Base-by-base conservation (phyloP, 2,888 invertebrate species). In the Sesia apiformis region DNA sequence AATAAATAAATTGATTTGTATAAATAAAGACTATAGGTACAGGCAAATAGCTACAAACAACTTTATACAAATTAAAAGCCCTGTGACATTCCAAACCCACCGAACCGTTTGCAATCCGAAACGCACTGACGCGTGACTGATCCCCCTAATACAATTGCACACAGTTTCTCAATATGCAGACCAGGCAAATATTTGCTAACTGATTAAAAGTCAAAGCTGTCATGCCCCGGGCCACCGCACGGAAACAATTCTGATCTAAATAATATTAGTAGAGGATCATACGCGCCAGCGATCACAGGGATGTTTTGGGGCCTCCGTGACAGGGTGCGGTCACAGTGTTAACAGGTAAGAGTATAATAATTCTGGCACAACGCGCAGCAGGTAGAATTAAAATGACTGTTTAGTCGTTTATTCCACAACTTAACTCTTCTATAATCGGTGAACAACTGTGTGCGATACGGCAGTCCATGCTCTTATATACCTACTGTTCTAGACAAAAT, bases 151-250 rank as follows among this genome's bases (percentile, higher is more conserved):
- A 67, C 85, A 87, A 88, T 88, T 88, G 80, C 86, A 84, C 87
- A 87, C 55, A 64, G 65, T 76, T 84, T 72, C 84, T 85, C 85
- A 82, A 84, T 84, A 85, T 84, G 85, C 85, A 81, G 65, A 59
- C 57, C 62, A 67, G 66, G 70, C 74, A 83, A 83, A 87, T 84
- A 81, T 88, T 86, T 84, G 85, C 76, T 66, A 70, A 78, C 80
- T 87, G 87, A 87, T 87, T 86, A 87, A 86, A 88, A 86, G 85
- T 83, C 79, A 83, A 79, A 78, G 81, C 81, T 79, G 83, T 83
- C 84, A 64, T 78, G 80, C 80, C 78, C 58, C 64, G 62, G 74
- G 78, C 77, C 64, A 72, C 78, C 76, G 74, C 78, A 72, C 67
- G 75, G 77, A 74, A 79, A 75, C 80, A 77, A 78, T 77, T 67